phyloP scores from a whole-genome alignment of 2,113 vertebrate species.

The Chaetodon trifascialis region DNA sequence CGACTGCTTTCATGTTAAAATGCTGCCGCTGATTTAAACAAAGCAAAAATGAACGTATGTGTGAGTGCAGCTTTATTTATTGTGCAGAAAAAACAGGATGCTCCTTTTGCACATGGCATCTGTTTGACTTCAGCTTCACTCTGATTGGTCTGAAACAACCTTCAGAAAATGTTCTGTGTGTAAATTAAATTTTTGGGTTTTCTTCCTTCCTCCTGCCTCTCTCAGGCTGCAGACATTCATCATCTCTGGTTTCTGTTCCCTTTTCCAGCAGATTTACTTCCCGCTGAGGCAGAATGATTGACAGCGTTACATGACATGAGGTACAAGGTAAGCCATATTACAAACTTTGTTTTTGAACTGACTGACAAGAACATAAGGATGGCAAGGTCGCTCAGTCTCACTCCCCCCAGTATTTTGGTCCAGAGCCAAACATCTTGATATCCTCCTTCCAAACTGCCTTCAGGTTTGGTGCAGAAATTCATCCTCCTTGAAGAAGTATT shows the following conservation, averaged over 20 bases:
- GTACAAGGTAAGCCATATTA: not conserved
- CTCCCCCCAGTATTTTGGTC: not conserved
- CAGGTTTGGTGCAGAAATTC: not conserved
- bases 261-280: slow-evolving; percentile 28
- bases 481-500: not conserved
- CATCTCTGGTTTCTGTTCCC: slow-evolving; percentile 31
- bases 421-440: not conserved
- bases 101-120: not conserved
- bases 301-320: not conserved
- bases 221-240: not conserved
- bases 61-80: not conserved
- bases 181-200: too few species aligned
- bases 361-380: not conserved
- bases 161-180: too few species aligned
- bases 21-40: not conserved
- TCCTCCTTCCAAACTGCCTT: not conserved
- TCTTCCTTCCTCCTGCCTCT: not conserved
- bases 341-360: not conserved
- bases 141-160: not conserved
- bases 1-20: not conserved
- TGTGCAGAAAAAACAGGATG: slow-evolving; percentile 2
- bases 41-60: not conserved
- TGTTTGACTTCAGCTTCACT: not conserved
- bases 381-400: not conserved
- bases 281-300: not conserved